phyloP scores from a whole-genome alignment of 2,797 vertebrate species.

The Gymnothorax javanicus region DNA sequence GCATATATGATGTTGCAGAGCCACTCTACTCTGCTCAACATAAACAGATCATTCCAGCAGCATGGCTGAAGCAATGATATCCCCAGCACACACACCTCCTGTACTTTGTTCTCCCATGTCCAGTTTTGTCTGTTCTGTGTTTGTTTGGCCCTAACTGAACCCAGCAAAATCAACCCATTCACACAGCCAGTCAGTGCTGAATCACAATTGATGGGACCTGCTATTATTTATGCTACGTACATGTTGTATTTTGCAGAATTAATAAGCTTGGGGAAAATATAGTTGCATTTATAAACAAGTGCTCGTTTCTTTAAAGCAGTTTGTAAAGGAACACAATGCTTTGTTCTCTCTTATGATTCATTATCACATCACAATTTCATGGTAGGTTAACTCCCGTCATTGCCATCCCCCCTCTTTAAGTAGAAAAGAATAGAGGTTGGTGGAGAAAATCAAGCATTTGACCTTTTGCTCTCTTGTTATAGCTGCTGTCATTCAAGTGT shows the following conservation, averaged over 20 bases:
- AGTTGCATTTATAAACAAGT: constrained; percentile 30
- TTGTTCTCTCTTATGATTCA: constrained; percentile 53
- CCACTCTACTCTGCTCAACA: constrained; percentile 30
- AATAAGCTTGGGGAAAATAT: constrained; percentile 29
- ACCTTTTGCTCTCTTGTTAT: constrained; percentile 72
- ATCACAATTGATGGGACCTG: neutral
- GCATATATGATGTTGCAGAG: constrained; percentile 48
- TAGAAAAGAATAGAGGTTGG: constrained; percentile 50
- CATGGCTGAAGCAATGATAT: neutral
- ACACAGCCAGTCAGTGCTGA: neutral
- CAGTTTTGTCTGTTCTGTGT: neutral
- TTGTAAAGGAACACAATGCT: constrained; percentile 22
- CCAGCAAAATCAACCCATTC: neutral
- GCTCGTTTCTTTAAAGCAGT: constrained; percentile 2
- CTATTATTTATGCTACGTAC: constrained; percentile 35
- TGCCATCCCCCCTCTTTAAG: constrained; percentile 55
- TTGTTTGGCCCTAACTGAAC: neutral
- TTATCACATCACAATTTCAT: constrained; percentile 68
- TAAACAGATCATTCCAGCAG: neutral
- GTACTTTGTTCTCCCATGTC: neutral
- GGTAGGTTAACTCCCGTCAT: constrained; percentile 59
- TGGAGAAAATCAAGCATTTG: constrained; percentile 64
- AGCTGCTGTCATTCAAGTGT: constrained; percentile 66
- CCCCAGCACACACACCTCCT: neutral
- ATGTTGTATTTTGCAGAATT: constrained; percentile 42